phyloP scores from a whole-genome alignment of 2,113 vertebrate species.

The Paedocypris sp. region DNA sequence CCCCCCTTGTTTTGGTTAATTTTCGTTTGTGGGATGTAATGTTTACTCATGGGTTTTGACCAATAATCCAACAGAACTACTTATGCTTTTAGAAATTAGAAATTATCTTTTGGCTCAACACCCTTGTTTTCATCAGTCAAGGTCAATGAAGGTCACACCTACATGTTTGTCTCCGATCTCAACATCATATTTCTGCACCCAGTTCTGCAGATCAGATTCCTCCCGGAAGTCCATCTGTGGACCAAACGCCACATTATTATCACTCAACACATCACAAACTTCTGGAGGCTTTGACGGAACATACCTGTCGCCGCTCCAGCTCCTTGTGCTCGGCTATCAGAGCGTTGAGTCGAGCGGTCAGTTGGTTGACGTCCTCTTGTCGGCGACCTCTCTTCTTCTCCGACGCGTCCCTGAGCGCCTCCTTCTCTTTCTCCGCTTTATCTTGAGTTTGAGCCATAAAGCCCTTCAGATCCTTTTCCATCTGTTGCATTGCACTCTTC shows the following conservation, averaged over 20 bases:
- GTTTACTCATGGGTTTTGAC: too few species aligned
- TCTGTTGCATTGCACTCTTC: conserved; percentile 52
- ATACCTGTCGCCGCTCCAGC: conserved; percentile 64
- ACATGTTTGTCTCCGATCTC: conserved; percentile 78
- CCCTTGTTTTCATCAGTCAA: too few species aligned
- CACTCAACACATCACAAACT: conserved; percentile 33
- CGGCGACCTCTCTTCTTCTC: conserved; percentile 44
- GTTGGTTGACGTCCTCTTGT: conserved; percentile 53
- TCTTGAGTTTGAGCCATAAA: conserved; percentile 40
- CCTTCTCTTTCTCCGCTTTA: conserved; percentile 50
- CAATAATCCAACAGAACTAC: too few species aligned
- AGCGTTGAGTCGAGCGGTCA: conserved; percentile 48
- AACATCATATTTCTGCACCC: conserved; percentile 72
- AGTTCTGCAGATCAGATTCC: conserved; percentile 66
- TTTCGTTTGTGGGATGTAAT: too few species aligned
- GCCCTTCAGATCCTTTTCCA: conserved; percentile 42
- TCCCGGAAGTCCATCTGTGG: conserved; percentile 67
- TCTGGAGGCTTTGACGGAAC: not conserved
- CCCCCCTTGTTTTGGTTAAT: too few species aligned
- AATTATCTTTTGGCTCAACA: too few species aligned
- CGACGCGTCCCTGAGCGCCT: conserved; percentile 43
- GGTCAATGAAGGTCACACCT: not conserved
- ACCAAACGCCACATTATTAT: not conserved
- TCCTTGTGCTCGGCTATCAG: conserved; percentile 57
- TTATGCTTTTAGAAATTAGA: too few species aligned